Conservation (phyloP, 2,888 invertebrate species). For the Leptopilina syphax region DNA sequence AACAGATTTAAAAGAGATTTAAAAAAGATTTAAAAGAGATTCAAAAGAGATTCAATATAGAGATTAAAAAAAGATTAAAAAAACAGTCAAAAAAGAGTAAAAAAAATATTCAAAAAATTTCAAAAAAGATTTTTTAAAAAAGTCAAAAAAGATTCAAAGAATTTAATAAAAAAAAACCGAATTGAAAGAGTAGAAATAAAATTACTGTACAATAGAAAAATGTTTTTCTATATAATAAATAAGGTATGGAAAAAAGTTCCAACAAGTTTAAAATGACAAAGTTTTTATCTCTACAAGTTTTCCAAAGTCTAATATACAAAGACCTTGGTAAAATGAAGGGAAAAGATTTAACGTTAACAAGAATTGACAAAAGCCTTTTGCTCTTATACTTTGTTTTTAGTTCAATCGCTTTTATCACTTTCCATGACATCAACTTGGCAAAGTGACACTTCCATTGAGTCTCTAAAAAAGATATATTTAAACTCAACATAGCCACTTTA, state of each 20-base stretch:
- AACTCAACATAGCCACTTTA: not conserved
- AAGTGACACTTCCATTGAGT: conserved; percentile 3
- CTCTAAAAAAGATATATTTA: not conserved
- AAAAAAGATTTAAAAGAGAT: too few species aligned
- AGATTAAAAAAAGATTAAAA: too few species aligned
- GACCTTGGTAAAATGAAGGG: not conserved
- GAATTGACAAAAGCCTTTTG: conserved; percentile 26
- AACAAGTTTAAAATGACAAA: not conserved
- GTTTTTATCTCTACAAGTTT: not conserved
- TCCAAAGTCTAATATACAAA: conserved; percentile 5
- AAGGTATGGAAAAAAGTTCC: not conserved
- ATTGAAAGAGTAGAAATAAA: not conserved
- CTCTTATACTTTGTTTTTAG: not conserved
- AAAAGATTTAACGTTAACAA: conserved; percentile 11
- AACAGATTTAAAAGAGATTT: too few species aligned
- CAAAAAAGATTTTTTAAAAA: too few species aligned
- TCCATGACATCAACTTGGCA: not conserved
- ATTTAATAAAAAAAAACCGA: too few species aligned
- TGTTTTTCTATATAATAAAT: not conserved
- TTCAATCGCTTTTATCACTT: not conserved
- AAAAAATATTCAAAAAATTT: too few species aligned
- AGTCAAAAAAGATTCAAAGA: too few species aligned
- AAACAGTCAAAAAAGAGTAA: too few species aligned
- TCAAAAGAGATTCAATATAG: too few species aligned
- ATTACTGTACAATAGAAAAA: not conserved